phyloP scores from a whole-genome alignment of 2,113 vertebrate species.

The Camelus dromedarius region DNA sequence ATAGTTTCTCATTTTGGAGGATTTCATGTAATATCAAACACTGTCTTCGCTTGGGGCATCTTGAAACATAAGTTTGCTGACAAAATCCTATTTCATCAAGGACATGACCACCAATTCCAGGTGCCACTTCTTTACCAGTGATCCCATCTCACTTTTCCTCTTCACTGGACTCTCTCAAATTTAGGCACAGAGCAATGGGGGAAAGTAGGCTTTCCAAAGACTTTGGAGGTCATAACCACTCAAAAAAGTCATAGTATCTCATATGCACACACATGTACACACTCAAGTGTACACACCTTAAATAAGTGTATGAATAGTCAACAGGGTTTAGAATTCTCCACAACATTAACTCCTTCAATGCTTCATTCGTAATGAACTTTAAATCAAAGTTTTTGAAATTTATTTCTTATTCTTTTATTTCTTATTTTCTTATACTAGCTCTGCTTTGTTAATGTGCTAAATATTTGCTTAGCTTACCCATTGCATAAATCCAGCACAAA shows the following conservation, averaged over 20 bases:
- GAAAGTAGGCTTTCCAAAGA: background rate
- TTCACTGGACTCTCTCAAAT: background rate
- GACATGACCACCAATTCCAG: background rate
- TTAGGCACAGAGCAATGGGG: no score
- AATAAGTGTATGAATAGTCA: background rate
- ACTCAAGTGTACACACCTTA: background rate
- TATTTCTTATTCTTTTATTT: conserved; percentile 5
- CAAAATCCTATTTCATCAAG: background rate
- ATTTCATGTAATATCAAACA: background rate
- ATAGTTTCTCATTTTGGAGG: background rate
- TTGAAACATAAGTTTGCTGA: background rate
- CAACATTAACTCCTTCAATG: background rate
- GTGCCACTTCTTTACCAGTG: background rate
- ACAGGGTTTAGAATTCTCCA: background rate
- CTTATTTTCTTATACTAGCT: background rate
- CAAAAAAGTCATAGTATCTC: background rate
- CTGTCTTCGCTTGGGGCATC: background rate
- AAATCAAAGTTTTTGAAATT: background rate
- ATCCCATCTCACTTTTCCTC: background rate
- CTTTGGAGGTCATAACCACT: background rate
- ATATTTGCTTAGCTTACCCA: background rate
- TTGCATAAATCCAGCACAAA: background rate
- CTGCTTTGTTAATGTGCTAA: background rate
- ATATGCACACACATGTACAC: background rate
- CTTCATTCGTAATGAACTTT: background rate